Evolutionary conservation across 2,888 invertebrate genomes (phyloP), one percentile per base, ranked within the genome.

Genomic region (Empis stercorea): DNA sequence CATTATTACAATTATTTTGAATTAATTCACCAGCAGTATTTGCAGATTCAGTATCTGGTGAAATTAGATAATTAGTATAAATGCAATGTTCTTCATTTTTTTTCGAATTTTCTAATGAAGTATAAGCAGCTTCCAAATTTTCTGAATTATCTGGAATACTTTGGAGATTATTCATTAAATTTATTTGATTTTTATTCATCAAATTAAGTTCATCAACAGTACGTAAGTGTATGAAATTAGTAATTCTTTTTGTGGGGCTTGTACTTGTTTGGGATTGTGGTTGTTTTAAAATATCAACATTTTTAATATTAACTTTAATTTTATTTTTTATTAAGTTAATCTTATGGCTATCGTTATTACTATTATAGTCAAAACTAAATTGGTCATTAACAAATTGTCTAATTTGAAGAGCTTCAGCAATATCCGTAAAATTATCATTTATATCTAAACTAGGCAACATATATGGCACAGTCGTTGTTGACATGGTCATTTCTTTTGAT

Each of bases 121-220:
- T 44, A 11, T 51, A 50, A 2, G 48, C 46, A n/a, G 51, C 20
- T 37, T 48, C 48, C 1, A 47, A 44, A 14, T 32, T 3, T 27
- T 36, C 44, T 27, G 17, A 4, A 16, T 48, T 46, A 11, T 23
- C 27, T 14, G 30, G 39, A 27, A 56, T 47, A 2, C 54, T 57
- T 14, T 27, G 23, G 6, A 63, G 54, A 50, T 65, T 57, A 43
- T 67, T 64, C 11, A 68, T 50, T 48, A 64, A 64, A 54, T 65
- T 64, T 16, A 69, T 66, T 44, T 68, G 66, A 46, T 61, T 67
- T 47, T 64, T 62, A 37, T 67, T 66, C 65, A 69, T 65, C 30
- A 68, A 54, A 54, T 69, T 69, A 13, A 69, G 52, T 51, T 69
- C 68, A 43, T 68, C 68, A 1, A 69, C 68, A 1, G 68, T 68